Evolutionary conservation across 2,888 invertebrate species (phyloP).

Genomic region (Portevinia maculata): DNA sequence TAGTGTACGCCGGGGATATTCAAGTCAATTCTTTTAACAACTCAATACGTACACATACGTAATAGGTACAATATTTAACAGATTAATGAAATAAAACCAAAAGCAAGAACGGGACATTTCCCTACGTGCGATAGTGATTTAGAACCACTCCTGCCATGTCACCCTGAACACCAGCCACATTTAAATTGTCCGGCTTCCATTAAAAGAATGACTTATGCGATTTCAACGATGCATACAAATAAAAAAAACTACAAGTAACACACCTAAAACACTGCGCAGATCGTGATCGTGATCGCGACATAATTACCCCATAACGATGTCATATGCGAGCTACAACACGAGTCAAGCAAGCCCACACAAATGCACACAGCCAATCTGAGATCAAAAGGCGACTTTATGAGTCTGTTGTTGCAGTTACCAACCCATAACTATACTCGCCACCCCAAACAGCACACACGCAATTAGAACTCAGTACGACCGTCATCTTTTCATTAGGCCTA

Average conservation of each 20-base stretch:
- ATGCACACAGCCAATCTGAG: conserved; percentile 13
- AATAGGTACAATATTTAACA: not conserved
- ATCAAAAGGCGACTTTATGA: conserved; percentile 8
- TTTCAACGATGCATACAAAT: conserved; percentile 45
- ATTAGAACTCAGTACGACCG: conserved; percentile 24
- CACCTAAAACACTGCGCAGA: conserved; percentile 38
- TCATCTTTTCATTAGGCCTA: conserved; percentile 64
- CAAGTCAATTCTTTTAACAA: not conserved
- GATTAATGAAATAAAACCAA: not conserved
- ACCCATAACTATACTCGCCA: not conserved
- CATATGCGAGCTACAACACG: not conserved
- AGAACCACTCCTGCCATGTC: conserved; percentile 60
- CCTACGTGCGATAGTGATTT: conserved; percentile 38
- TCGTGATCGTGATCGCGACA: conserved; percentile 61
- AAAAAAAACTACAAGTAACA: conserved; percentile 44
- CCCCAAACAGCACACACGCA: not conserved
- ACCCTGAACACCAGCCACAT: conserved; percentile 45
- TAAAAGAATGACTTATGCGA: conserved; percentile 49
- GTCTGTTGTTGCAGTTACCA: conserved; percentile 15
- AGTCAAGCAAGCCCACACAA: conserved; percentile 54
- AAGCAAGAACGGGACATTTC: conserved; percentile 31
- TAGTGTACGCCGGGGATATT: not conserved
- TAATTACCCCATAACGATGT: conserved; percentile 1
- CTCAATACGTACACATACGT: not conserved
- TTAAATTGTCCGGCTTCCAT: conserved; percentile 19